Base-by-base conservation (phyloP, 2,113 vertebrate genomes). In the Aphelocoma coerulescens region DNA sequence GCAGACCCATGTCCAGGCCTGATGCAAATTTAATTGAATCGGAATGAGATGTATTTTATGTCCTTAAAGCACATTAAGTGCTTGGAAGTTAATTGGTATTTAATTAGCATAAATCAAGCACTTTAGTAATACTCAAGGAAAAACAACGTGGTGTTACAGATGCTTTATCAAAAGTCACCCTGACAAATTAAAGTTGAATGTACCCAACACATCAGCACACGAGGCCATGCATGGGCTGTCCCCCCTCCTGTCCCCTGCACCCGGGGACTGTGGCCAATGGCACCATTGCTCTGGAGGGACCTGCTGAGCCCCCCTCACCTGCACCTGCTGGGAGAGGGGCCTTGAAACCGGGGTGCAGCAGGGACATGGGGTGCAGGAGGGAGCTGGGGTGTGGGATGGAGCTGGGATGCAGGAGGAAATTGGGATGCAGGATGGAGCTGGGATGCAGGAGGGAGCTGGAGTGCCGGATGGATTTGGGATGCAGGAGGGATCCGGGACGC, bases 81-180 rank as follows among this genome's bases (percentile, higher is more conserved):
- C 85, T 91, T 46, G 78, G 91, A 85, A 93, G 85, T 91, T 96
- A 95, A 97, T 96, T 95, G 91, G 67, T 90, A 94, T 96, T 97
- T 88, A 94, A 96, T 96, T 95, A 91, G 85, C 91, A 90, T 97
- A 90, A 93, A 96, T 95, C 92, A 93, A 95, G 75, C 59, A 39
- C 71, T 94, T 95, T 88, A 91, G 85, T 90, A 95, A 93, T 39
- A 84, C 80, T 82, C 35, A 13, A 66, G 81, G 51, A 95, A 93
- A 91, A 96, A 94, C 89, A 91, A 89, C 4, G 7, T 39, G 14
- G 49, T 61, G 10, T 73, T 94, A 85, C 78, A 76, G 91, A 91
- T 62, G 89, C 88, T 93, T 85, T 85, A 76, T 69, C 65, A 88
- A 79, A 87, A 96, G 89, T 91, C 93, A 89, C 58, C 82, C 93